These are phyloP conservation scores for Macaca fascicularis DNA, from an alignment of 2,113 vertebrate species.

Conservation along the genomic window T2T-MFA8v1.1 NC_088389.1:60306001-60306500, in stretches of 20 bases:
- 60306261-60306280: neutral
- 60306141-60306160: neutral
- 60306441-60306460: neutral
- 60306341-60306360: neutral
- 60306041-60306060: neutral
- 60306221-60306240: neutral
- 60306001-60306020: neutral
- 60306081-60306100: neutral
- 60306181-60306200: neutral
- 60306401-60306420: neutral
- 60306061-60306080: neutral
- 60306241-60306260: neutral
- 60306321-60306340: neutral
- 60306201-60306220: neutral
- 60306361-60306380: neutral
- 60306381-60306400: neutral
- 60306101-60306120: neutral
- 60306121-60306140: neutral
- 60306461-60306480: neutral
- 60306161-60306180: neutral
- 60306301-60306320: neutral
- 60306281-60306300: neutral
- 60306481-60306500: neutral
- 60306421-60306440: neutral
- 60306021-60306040: neutral